phyloP scores from a whole-genome alignment of 2,113 vertebrate genomes.

The Stegostoma tigrinum region DNA sequence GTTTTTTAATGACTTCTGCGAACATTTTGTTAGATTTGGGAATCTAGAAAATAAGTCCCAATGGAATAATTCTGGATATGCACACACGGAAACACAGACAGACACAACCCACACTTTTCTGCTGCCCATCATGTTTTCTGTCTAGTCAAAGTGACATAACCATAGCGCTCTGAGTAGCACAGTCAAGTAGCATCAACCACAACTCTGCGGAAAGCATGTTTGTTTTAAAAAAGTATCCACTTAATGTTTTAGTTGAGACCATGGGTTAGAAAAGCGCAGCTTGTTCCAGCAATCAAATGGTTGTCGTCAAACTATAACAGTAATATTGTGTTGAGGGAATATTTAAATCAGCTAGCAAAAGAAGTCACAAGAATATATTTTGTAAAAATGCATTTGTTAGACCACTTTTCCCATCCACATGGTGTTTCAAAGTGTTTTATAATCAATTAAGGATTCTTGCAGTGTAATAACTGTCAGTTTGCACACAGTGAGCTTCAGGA shows the following conservation, averaged over 20 bases:
- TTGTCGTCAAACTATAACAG: neutral
- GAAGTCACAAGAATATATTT: neutral
- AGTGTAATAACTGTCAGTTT: too few relatives aligned
- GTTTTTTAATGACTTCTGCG: too few relatives aligned
- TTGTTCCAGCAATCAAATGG: neutral
- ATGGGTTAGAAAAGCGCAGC: neutral
- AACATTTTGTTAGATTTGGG: too few relatives aligned
- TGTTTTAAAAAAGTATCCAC: neutral
- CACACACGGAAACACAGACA: neutral
- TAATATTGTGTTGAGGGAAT: neutral
- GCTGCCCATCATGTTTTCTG: too few relatives aligned
- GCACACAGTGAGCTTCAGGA: too few relatives aligned
- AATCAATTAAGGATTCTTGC: too few relatives aligned
- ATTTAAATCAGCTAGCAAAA: neutral
- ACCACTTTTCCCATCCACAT: too few relatives aligned
- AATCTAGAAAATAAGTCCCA: too few relatives aligned
- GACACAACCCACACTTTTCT: too few relatives aligned
- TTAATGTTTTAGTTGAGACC: neutral
- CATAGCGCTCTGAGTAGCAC: neutral
- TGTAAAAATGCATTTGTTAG: too few relatives aligned
- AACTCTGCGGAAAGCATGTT: neutral
- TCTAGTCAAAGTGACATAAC: neutral
- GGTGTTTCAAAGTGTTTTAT: too few relatives aligned
- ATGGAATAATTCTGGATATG: too few relatives aligned
- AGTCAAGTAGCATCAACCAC: neutral